Percentiles rank a stretch among this genome's conserved stretches.
Conservation (phyloP, 2,797 vertebrate genomes). For the Martes flavigula region DNA sequence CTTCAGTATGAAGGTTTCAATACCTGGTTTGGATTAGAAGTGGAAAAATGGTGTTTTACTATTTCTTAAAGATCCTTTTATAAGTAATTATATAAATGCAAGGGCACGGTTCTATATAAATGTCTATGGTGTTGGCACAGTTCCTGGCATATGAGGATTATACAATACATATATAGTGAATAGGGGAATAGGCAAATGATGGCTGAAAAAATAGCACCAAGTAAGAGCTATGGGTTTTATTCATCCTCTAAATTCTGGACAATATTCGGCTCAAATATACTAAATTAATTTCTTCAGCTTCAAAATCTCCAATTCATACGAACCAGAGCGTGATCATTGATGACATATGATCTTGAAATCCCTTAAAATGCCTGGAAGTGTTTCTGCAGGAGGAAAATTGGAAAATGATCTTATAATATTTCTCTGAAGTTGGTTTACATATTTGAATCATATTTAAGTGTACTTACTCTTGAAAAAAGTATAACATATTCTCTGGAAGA, state of each 20-base stretch:
- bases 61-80: neutral
- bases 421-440: neutral
- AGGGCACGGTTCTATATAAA: neutral
- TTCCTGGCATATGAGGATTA: neutral
- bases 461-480: constrained; percentile 5
- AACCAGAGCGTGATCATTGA: neutral
- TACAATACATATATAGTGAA: neutral
- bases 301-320: neutral
- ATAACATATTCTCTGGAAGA: neutral
- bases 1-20: neutral
- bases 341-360: neutral
- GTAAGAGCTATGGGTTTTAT: neutral
- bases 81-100: neutral
- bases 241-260: neutral
- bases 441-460: constrained; percentile 8
- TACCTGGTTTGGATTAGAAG: neutral
- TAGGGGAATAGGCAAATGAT: neutral
- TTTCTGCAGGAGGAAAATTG: neutral
- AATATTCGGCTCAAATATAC: neutral
- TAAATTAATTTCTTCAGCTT: neutral
- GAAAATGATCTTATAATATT: neutral
- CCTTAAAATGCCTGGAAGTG: neutral
- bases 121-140: neutral
- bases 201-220: neutral
- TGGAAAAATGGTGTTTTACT: neutral